Evolutionary conservation across 2,113 vertebrate genomes (phyloP).

Genomic region (Falcunculus frontatus): DNA sequence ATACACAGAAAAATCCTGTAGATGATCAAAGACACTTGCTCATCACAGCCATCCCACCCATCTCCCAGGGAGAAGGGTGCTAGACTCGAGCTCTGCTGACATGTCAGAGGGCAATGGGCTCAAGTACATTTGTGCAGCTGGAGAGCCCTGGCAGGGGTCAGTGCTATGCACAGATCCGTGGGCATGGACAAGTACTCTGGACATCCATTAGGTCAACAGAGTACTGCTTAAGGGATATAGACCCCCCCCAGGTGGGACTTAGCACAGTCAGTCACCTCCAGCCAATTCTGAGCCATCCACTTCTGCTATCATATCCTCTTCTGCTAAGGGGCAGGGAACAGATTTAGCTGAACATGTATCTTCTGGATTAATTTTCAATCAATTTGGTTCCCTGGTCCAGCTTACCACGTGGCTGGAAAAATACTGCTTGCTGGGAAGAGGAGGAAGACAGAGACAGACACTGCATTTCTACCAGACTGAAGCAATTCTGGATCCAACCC

Average conservation of each 20-base stretch:
- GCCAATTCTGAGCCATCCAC: not conserved
- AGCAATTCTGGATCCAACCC: not conserved
- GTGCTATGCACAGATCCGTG: fast-evolving
- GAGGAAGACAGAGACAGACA: not conserved
- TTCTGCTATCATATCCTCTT: not conserved
- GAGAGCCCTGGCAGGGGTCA: not conserved
- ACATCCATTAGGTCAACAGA: not conserved
- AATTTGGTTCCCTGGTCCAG: not conserved
- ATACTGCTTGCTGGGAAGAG: not conserved
- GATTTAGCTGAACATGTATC: not conserved
- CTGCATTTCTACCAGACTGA: not conserved
- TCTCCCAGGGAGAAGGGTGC: not conserved
- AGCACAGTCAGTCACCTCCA: not conserved
- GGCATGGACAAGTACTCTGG: fast-evolving
- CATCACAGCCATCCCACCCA: not conserved
- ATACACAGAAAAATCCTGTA: not conserved
- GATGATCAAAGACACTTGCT: not conserved
- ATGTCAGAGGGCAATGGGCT: not conserved
- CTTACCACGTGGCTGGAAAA: not conserved
- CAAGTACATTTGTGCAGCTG: fast-evolving
- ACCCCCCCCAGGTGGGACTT: not conserved
- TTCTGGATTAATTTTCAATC: not conserved
- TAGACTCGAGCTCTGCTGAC: not conserved
- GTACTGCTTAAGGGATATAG: not conserved
- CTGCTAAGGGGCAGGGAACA: not conserved